These are phyloP conservation scores for Rhinolophus sinicus DNA, from an alignment of 2,113 vertebrate species.

Conservation along the genomic window DNA sequence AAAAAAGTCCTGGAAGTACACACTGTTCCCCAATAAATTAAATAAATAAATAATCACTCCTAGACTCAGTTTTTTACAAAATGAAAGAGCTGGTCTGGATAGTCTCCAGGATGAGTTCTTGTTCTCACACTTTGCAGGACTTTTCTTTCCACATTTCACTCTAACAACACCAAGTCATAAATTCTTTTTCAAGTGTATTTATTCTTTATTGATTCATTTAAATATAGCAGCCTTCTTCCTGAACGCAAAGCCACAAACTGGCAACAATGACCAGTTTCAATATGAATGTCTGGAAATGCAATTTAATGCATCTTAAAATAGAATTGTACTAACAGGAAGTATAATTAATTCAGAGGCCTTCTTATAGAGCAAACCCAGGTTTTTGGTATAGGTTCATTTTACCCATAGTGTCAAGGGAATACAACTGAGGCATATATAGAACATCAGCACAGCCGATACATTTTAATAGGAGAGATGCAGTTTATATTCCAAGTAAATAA, in stretches of 20 bases:
- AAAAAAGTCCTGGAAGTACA: too few relatives aligned
- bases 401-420: background rate
- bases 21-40: too few relatives aligned
- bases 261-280: conserved; percentile 18
- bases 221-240: conserved; percentile 57
- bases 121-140: background rate
- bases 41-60: background rate
- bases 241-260: conserved; percentile 41
- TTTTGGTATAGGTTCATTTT: background rate
- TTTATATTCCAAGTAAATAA: conserved; percentile 57
- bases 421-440: conserved; percentile 18
- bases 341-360: conserved; percentile 55
- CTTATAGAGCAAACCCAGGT: conserved; percentile 44
- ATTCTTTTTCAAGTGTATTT: conserved; percentile 43
- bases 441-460: background rate
- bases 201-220: conserved; percentile 63
- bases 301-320: conserved; percentile 53
- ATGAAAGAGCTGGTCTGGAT: background rate
- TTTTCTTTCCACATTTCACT: background rate
- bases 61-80: conserved; percentile 11
- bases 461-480: conserved; percentile 46
- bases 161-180: conserved; percentile 21
- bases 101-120: background rate
- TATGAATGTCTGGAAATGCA: conserved; percentile 32
- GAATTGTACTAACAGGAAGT: conserved; percentile 25